These are phyloP conservation scores for Agrochola macilenta DNA, from an alignment of 2,888 invertebrate species.

Conservation along the genomic window DNA sequence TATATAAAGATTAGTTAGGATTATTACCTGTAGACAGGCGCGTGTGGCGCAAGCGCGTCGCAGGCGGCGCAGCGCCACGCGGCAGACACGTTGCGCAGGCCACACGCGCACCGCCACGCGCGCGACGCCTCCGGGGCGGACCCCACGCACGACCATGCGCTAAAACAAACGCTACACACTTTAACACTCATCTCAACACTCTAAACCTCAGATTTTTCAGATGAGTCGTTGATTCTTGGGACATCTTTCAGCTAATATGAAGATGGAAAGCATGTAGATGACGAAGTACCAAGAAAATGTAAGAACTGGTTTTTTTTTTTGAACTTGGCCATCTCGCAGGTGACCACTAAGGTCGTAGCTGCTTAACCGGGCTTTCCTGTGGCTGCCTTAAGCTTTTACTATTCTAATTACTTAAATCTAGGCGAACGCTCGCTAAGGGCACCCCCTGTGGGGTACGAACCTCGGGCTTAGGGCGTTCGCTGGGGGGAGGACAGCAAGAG, in stretches of 20 bases:
- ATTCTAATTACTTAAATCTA: too few species aligned
- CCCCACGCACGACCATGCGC: conserved; percentile 89
- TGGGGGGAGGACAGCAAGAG: too few species aligned
- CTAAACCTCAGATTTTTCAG: background rate
- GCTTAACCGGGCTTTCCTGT: too few species aligned
- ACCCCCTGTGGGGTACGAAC: too few species aligned
- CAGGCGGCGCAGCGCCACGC: conserved; percentile 89
- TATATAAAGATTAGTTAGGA: too few species aligned
- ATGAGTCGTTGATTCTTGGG: background rate
- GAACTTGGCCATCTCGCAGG: too few species aligned
- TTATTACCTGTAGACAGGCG: conserved; percentile 85
- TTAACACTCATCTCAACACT: background rate
- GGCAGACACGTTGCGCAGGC: conserved; percentile 88
- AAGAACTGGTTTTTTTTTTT: background rate
- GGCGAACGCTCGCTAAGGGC: too few species aligned
- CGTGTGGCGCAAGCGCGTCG: conserved; percentile 87
- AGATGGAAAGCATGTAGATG: background rate
- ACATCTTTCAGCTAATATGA: background rate
- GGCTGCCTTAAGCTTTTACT: too few species aligned
- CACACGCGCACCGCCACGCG: conserved; percentile 88
- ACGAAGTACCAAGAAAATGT: background rate
- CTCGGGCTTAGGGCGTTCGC: too few species aligned
- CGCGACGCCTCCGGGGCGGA: conserved; percentile 88
- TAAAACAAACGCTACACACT: conserved; percentile 50
- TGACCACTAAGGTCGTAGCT: too few species aligned